Evolutionary conservation across 2,113 vertebrate species (phyloP), one percentile per base, ranked within the genome.

Genomic region (Halichoerus grypus): DNA sequence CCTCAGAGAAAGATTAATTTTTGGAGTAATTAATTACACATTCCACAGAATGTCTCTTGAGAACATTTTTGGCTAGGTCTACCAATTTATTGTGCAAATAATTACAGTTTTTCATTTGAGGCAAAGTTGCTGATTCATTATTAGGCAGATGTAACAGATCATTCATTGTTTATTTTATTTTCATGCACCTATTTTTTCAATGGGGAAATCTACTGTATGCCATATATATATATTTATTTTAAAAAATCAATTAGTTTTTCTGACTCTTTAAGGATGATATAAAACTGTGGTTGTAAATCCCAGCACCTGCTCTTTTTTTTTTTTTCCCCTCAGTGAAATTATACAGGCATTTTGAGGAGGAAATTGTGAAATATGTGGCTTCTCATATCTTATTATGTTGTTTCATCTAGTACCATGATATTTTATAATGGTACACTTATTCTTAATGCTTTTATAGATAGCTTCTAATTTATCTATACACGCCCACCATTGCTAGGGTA

Each of bases 21-120:
- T 84, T 67, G 19, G 31, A 84, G 33, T 79, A 97, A 95, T 96
- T 97, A 95, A 91, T 93, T 80, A 94, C 6, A 42, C 3, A 49
- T 39, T 91, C 2, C 63, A 81, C 42, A 65, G 33, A 76, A 49
- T 87, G 36, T 87, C 87, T 87, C 22, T 65, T 19, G 26, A 93
- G 74, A 94, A 94, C 0, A 46, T 61, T 93, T 84, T 85, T 59
- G 42, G 5, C 63, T 42, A 61, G 31, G 46, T 55, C 28, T 96
- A 80, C 26, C 39, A 94, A 51, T 69, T 57, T 93, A 79, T 61
- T 6, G 1, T 59, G 39, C 6, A 95, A 85, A 90, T 88, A 92
- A 74, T 86, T 61, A 55, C 26, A 59, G n/a, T 59, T 22, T 95
- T 79, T 53, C 72, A 80, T 93, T 80, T 90, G 28, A 84, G 57